A percentile compares a stretch with the other conserved stretches of the same genome.
Conservation (phyloP, 2,113 vertebrate species). For the Tautogolabrus adspersus region DNA sequence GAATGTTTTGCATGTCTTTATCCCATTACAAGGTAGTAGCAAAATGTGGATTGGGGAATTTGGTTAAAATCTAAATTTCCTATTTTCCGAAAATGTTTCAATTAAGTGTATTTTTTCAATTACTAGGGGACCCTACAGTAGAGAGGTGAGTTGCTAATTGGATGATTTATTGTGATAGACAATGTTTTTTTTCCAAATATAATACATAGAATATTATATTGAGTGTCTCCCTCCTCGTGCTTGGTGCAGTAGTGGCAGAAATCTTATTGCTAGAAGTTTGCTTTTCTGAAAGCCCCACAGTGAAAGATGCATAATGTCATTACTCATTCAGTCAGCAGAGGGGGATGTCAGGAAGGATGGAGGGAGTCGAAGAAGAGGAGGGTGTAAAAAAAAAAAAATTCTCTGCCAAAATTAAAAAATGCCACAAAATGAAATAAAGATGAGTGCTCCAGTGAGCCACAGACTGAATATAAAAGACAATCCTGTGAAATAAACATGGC, state of each 20-base stretch:
- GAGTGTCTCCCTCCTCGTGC: constrained; percentile 5
- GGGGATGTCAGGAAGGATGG: constrained; percentile 65
- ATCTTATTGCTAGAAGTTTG: constrained; percentile 46
- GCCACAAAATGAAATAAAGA: constrained; percentile 85
- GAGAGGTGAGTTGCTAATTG: neutral
- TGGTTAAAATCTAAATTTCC: neutral
- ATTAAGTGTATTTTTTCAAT: neutral
- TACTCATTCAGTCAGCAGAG: constrained; percentile 70
- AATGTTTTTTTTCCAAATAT: neutral
- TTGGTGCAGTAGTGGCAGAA: constrained; percentile 34
- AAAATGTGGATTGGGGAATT: neutral
- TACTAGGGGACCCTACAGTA: neutral
- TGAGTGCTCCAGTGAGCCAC: constrained; percentile 79
- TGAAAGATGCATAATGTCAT: constrained; percentile 67
- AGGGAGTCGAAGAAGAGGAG: constrained; percentile 28
- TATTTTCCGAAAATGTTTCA: neutral
- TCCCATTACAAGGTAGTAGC: neutral
- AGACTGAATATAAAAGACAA: constrained; percentile 82
- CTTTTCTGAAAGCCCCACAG: constrained; percentile 60
- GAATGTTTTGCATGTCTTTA: neutral
- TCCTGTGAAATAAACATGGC: constrained; percentile 82
- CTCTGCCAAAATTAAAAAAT: constrained; percentile 81
- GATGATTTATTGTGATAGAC: neutral
- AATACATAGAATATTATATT: neutral
- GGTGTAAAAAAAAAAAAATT: constrained; percentile 57